Percentiles rank a stretch among this genome's conserved stretches.
Evolutionary conservation across 2,888 invertebrate genomes (phyloP).

Genomic region (Leistus spinibarbis): DNA sequence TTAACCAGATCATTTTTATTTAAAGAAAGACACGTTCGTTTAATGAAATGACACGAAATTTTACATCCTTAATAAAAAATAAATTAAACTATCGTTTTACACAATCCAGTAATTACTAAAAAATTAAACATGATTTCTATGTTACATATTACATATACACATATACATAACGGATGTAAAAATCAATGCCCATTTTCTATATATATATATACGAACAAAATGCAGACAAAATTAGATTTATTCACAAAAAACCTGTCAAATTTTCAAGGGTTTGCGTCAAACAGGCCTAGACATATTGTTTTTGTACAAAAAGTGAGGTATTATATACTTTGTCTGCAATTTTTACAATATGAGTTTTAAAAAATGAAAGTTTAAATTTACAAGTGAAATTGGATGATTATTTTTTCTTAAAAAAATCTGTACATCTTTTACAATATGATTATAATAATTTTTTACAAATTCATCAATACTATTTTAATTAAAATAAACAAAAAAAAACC

Average conservation of each 20-base stretch:
- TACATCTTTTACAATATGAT: slow-evolving; percentile 30
- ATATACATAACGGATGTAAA: slow-evolving; percentile 7
- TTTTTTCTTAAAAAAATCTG: slow-evolving; percentile 37
- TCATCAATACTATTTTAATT: slow-evolving; percentile 29
- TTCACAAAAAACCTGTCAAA: background rate
- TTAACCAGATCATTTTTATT: slow-evolving; percentile 12
- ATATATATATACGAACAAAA: background rate
- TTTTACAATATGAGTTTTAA: slow-evolving; percentile 38
- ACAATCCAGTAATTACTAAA: background rate
- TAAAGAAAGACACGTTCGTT: slow-evolving; percentile 1
- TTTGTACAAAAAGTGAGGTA: slow-evolving; percentile 37
- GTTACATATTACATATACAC: slow-evolving; percentile 35
- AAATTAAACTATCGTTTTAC: background rate
- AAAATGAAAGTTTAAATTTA: slow-evolving; percentile 36
- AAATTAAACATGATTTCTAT: slow-evolving; percentile 23
- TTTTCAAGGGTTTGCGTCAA: slow-evolving; percentile 10
- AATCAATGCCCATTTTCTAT: slow-evolving; percentile 14
- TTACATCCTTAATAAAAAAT: background rate
- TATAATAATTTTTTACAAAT: slow-evolving; percentile 33
- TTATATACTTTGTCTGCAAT: slow-evolving; percentile 35
- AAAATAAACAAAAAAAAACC: slow-evolving; percentile 32
- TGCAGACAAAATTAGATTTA: slow-evolving; percentile 31
- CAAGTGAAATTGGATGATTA: slow-evolving; percentile 33
- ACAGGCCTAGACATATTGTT: slow-evolving; percentile 17
- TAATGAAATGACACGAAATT: background rate